phyloP scores from a whole-genome alignment of 2,888 invertebrate genomes.

The Scelioninae gen. 1 region DNA sequence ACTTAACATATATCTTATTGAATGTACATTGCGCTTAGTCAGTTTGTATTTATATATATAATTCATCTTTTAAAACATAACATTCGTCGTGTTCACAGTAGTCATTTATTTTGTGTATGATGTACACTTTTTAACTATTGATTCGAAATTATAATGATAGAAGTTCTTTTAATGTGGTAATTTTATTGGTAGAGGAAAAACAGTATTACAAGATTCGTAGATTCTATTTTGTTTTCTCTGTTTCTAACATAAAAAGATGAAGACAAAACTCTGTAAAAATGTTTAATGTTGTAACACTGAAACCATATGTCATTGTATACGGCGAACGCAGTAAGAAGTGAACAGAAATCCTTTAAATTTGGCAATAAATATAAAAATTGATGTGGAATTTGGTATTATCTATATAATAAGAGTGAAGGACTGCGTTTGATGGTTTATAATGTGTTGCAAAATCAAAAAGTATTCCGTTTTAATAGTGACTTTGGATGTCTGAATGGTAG shows the following conservation, averaged over 20 bases:
- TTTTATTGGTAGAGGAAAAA: slow-evolving; percentile 42
- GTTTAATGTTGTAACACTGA: too few relatives aligned
- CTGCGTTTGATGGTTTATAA: slow-evolving; percentile 51
- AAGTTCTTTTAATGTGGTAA: slow-evolving; percentile 50
- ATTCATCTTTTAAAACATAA: slow-evolving; percentile 45
- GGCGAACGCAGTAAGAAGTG: slow-evolving; percentile 8
- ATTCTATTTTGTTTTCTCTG: too few relatives aligned
- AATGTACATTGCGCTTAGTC: slow-evolving; percentile 62
- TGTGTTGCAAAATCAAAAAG: slow-evolving; percentile 53
- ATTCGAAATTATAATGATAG: slow-evolving; percentile 43
- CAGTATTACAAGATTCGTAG: too few relatives aligned
- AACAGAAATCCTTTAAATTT: slow-evolving; percentile 21
- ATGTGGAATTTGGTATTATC: slow-evolving; percentile 28
- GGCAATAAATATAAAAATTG: slow-evolving; percentile 7
- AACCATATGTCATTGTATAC: slow-evolving; percentile 11
- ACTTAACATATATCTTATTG: slow-evolving; percentile 37
- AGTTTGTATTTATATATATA: slow-evolving; percentile 20
- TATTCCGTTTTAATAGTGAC: slow-evolving; percentile 62
- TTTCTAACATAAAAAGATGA: too few relatives aligned
- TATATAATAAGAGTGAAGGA: slow-evolving; percentile 29
- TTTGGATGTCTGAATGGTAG: slow-evolving; percentile 66
- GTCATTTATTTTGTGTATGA: slow-evolving; percentile 15
- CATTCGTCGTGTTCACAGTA: slow-evolving; percentile 10
- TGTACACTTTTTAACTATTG: slow-evolving; percentile 35
- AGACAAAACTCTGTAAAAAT: too few relatives aligned